Conservation (phyloP, 2,888 invertebrate species). For the Tortrix viridana region DNA sequence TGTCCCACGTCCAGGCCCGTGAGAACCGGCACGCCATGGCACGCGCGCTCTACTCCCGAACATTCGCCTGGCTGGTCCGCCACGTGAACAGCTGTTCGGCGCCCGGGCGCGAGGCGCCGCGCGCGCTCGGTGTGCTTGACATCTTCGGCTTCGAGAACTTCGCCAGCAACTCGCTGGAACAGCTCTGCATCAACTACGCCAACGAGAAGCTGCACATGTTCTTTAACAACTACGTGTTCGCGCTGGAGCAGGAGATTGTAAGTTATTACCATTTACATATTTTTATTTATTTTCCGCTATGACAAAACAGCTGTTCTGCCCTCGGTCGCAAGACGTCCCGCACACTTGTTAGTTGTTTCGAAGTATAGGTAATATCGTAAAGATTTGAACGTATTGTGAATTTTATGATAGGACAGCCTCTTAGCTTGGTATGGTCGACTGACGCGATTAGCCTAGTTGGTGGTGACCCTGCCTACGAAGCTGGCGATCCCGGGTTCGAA, state of each 20-base stretch:
- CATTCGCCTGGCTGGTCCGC: conserved; percentile 96
- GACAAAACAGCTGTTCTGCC: too few relatives aligned
- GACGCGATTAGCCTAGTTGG: too few relatives aligned
- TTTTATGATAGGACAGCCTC: too few relatives aligned
- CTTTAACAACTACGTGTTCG: conserved; percentile 98
- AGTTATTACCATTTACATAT: too few relatives aligned
- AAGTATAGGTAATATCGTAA: too few relatives aligned
- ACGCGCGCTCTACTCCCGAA: conserved; percentile 94
- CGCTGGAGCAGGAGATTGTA: conserved; percentile 96
- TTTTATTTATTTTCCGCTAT: conserved; percentile 6
- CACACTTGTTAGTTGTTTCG: too few relatives aligned
- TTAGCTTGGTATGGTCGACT: too few relatives aligned
- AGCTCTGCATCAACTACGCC: conserved; percentile 96
- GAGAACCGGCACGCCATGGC: conserved; percentile 98
- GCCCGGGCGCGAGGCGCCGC: conserved; percentile 91
- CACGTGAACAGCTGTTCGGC: conserved; percentile 96
- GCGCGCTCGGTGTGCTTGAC: conserved; percentile 94
- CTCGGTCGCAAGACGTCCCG: too few relatives aligned
- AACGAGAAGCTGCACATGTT: conserved; percentile 97
- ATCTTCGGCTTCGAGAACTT: conserved; percentile 98
- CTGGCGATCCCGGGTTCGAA: too few relatives aligned
- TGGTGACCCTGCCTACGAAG: too few relatives aligned
- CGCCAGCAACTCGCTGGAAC: conserved; percentile 94
- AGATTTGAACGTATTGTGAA: too few relatives aligned
- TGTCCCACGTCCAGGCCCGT: conserved; percentile 91